Evolutionary conservation across 2,797 vertebrate genomes (phyloP), one percentile per base, ranked within the genome.

Genomic region (Glossophaga mutica): DNA sequence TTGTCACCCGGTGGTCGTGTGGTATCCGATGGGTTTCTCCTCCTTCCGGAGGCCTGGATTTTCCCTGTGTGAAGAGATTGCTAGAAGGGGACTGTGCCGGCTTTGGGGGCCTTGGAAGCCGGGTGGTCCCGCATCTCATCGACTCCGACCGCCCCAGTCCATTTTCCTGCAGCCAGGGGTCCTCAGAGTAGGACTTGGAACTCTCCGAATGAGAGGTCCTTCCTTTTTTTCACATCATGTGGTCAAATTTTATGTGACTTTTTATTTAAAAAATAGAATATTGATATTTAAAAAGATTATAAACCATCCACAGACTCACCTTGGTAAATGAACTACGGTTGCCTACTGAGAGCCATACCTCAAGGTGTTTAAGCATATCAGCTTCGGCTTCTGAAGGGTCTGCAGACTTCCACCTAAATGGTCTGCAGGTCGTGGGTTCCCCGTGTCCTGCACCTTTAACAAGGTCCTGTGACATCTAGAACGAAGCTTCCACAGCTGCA

Each of bases 1-100:
- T 59, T 34, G 48, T 83, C 50, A 79, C 42, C 44, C n/a, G 42
- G 87, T 73, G 18, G 3, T 3, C 22, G 34, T 34, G 22, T 22
- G n/a, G n/a, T 4, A 1, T 0, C 29, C 0, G 15, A 32, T 16
- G 19, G 24, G 11, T 26, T 74, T 48, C 39, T 52, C 15, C 21
- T 74, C 15, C 1, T 93, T 46, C 59, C 15, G 32, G 83, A 91
- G 62, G 46, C 3, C 70, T 74, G 16, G 0, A 0, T 22, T 34
- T 84, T 44, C n/a, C 42, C 0, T 9, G 50, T 42, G 8, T n/a
- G 8, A 14, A 87, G 48, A 32, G 37, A 79, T 44, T 11, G 39
- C 6, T 22, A 32, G 19, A 67, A 26, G 9, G 52, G 24, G 52
- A n/a, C 3, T 24, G 11, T 2, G 34, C 9, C 24, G 73, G 9